phyloP scores from a whole-genome alignment of 2,797 vertebrate genomes.

The Acanthurus lineatus region DNA sequence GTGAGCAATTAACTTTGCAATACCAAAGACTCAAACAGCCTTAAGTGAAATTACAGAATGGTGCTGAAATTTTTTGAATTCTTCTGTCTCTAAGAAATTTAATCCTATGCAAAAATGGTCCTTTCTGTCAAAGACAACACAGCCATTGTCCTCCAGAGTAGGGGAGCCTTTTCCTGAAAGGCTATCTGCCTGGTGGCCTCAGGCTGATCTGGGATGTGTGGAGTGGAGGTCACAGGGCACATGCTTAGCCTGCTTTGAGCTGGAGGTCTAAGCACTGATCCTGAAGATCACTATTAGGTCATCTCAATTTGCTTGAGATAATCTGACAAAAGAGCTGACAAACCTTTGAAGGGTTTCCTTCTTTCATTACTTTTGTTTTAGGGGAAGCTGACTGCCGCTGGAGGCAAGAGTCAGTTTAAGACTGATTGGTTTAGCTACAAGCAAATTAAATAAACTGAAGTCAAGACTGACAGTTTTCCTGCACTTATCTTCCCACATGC shows the following conservation, averaged over 20 bases:
- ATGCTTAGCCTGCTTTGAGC: slow-evolving; percentile 69
- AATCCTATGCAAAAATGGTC: slow-evolving; percentile 80
- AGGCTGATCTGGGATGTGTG: slow-evolving; percentile 63
- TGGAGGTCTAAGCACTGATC: slow-evolving; percentile 62
- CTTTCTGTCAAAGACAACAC: slow-evolving; percentile 82
- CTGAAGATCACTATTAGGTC: slow-evolving; percentile 58
- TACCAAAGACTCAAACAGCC: slow-evolving; percentile 35
- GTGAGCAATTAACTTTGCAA: neutral
- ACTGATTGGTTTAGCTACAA: slow-evolving; percentile 16
- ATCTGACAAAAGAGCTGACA: slow-evolving; percentile 50
- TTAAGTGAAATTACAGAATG: slow-evolving; percentile 54
- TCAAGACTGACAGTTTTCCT: neutral
- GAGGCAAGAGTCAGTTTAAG: slow-evolving; percentile 5
- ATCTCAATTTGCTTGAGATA: slow-evolving; percentile 67
- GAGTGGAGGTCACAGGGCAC: slow-evolving; percentile 73
- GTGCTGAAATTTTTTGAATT: slow-evolving; percentile 69
- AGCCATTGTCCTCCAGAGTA: slow-evolving; percentile 81
- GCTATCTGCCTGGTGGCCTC: slow-evolving; percentile 78
- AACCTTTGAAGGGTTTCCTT: slow-evolving; percentile 10
- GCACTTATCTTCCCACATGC: neutral
- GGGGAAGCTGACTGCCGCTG: slow-evolving; percentile 3
- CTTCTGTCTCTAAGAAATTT: slow-evolving; percentile 73
- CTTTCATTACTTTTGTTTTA: neutral
- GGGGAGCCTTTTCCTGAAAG: slow-evolving; percentile 75
- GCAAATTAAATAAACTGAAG: slow-evolving; percentile 19